These are phyloP conservation scores for Gymnocephalus cernua DNA, from an alignment of 2,113 vertebrate species.

Conservation along the genomic window DNA sequence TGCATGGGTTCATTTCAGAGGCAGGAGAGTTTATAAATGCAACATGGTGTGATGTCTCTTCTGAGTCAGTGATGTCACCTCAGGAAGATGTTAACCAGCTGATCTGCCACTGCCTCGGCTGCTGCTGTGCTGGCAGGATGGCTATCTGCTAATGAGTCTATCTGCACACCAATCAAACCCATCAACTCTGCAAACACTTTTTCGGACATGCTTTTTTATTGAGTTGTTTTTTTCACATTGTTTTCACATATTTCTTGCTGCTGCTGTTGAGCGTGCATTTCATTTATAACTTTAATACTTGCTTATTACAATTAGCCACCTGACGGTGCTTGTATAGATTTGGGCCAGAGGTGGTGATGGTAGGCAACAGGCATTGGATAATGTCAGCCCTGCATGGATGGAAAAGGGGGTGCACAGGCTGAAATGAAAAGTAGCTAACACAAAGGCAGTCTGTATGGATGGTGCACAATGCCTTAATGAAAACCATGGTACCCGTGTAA, in stretches of 20 bases:
- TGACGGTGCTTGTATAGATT: background rate
- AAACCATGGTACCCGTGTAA: slow-evolving; percentile 52
- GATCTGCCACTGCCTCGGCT: slow-evolving; percentile 27
- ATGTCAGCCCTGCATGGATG: slow-evolving; percentile 33
- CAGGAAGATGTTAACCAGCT: slow-evolving; percentile 36
- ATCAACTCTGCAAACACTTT: slow-evolving; percentile 35
- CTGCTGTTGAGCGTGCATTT: background rate
- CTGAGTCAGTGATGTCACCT: slow-evolving; percentile 30
- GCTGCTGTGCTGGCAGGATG: slow-evolving; percentile 57
- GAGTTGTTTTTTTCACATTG: background rate
- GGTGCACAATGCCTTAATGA: slow-evolving; percentile 61
- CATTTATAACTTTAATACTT: background rate
- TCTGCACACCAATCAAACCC: slow-evolving; percentile 35
- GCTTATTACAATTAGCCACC: background rate
- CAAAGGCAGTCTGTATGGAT: slow-evolving; percentile 47
- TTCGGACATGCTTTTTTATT: background rate
- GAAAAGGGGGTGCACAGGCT: slow-evolving; percentile 4
- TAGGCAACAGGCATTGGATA: background rate
- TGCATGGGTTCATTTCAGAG: background rate
- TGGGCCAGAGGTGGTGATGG: background rate
- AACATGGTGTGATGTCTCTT: slow-evolving; percentile 14
- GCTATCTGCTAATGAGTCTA: slow-evolving; percentile 40
- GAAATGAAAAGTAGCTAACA: slow-evolving; percentile 36
- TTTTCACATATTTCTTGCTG: background rate
- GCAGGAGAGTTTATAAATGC: background rate